These are phyloP conservation scores for Xylocopa sonorina DNA, from an alignment of 1,140 invertebrate species.

Conservation along the genomic window DNA sequence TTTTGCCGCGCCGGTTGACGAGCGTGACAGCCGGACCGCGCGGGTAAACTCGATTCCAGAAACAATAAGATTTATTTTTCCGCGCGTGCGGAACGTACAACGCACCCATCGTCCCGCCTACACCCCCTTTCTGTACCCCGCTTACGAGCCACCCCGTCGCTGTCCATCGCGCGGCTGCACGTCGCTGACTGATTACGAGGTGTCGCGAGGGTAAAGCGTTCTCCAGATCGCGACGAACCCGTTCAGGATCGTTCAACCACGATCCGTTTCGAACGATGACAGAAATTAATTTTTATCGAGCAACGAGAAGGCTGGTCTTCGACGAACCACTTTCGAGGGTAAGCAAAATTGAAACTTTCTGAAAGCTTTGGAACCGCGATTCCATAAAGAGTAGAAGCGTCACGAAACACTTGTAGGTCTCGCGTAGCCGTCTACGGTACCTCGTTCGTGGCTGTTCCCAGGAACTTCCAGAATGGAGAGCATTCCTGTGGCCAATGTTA, in stretches of 20 bases:
- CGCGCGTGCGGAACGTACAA: slow-evolving; percentile 50
- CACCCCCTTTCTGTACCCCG: too few relatives aligned
- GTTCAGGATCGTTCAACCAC: not conserved
- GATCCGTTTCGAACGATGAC: too few relatives aligned
- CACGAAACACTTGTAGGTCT: not conserved
- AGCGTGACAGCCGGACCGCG: slow-evolving; percentile 63
- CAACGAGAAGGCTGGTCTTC: too few relatives aligned
- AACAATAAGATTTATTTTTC: slow-evolving; percentile 71
- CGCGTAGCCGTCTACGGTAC: not conserved
- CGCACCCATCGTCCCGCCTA: too few relatives aligned
- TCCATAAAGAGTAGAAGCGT: not conserved
- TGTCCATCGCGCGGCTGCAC: not conserved
- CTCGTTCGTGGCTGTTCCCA: slow-evolving; percentile 2
- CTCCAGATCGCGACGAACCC: not conserved
- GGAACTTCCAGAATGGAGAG: not conserved
- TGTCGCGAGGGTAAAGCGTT: not conserved
- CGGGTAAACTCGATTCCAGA: slow-evolving; percentile 67
- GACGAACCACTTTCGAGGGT: too few relatives aligned
- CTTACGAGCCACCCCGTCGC: too few relatives aligned
- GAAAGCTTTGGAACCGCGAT: not conserved
- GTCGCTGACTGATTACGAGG: not conserved
- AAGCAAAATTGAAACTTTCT: not conserved
- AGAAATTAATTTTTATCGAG: too few relatives aligned
- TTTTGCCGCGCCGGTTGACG: slow-evolving; percentile 63
- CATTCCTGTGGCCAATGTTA: slow-evolving; percentile 22